Evolutionary conservation across 2,797 vertebrate species (phyloP).

Genomic region (Limnodromus scolopaceus): DNA sequence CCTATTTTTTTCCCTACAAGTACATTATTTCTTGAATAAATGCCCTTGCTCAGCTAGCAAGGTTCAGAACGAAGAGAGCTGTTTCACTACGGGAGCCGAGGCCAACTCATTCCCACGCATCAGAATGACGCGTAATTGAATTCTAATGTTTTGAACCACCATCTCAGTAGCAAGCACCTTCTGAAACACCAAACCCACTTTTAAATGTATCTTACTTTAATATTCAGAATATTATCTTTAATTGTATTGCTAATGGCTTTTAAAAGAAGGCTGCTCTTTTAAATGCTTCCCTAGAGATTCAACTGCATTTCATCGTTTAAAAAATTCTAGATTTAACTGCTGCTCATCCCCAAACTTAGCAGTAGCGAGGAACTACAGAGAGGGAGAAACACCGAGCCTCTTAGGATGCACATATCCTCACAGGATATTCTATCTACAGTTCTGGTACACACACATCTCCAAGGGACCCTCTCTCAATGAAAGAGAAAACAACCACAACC

Average conservation of each 20-base stretch:
- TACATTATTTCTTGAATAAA: not conserved
- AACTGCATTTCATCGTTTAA: not conserved
- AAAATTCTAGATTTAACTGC: not conserved
- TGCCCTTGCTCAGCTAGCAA: not conserved
- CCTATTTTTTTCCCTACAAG: not conserved
- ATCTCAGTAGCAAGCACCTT: not conserved
- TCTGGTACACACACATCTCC: not conserved
- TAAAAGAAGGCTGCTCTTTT: not conserved
- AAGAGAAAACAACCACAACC: not conserved
- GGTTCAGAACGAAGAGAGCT: not conserved
- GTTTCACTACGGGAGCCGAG: not conserved
- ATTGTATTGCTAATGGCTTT: not conserved
- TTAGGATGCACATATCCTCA: not conserved
- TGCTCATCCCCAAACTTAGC: not conserved
- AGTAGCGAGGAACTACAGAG: not conserved
- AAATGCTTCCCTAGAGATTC: not conserved
- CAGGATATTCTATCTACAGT: not conserved
- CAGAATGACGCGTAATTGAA: not conserved
- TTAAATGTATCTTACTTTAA: not conserved
- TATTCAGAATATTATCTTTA: not conserved
- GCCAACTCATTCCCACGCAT: not conserved
- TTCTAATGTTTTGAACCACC: not conserved
- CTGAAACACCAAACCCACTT: not conserved
- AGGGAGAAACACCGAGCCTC: not conserved
- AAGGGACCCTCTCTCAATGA: not conserved